Evolutionary conservation across 2,797 vertebrate genomes (phyloP).

Genomic region (Fringilla coelebs): DNA sequence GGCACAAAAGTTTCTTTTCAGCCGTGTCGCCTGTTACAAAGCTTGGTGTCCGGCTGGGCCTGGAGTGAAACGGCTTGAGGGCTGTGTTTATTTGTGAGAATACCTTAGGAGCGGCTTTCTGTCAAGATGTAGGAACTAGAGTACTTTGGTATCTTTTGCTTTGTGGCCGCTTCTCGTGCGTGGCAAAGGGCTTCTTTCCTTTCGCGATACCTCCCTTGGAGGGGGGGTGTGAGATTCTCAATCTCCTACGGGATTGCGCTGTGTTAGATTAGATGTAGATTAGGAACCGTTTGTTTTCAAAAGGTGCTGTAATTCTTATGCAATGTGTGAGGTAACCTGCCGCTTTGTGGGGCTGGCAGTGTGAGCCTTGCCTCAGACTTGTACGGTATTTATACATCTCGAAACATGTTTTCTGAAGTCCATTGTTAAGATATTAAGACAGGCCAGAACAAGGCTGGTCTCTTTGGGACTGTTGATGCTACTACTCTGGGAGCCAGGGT

Average conservation of each 20-base stretch:
- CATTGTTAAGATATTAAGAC: not conserved
- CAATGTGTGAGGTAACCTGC: not conserved
- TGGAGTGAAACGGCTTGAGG: not conserved
- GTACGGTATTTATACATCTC: not conserved
- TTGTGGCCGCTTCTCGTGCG: fast-evolving
- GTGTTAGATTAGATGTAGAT: not conserved
- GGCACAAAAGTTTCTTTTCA: not conserved
- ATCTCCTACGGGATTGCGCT: fast-evolving
- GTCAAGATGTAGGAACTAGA: not conserved
- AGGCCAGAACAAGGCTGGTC: not conserved
- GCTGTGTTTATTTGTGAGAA: not conserved
- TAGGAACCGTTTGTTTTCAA: not conserved
- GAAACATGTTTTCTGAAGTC: not conserved
- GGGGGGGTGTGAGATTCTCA: fast-evolving
- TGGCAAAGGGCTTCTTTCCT: not conserved
- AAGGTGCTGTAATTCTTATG: not conserved
- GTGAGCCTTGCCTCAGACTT: not conserved
- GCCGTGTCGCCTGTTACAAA: not conserved
- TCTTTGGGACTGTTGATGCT: not conserved
- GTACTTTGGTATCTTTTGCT: not conserved
- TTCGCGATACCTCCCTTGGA: not conserved
- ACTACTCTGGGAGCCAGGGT: not conserved
- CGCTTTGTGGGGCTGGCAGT: not conserved
- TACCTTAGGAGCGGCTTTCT: not conserved
- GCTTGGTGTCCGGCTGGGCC: not conserved